Evolutionary conservation across 2,888 invertebrate species (phyloP).

Genomic region (Drosophila robusta): DNA sequence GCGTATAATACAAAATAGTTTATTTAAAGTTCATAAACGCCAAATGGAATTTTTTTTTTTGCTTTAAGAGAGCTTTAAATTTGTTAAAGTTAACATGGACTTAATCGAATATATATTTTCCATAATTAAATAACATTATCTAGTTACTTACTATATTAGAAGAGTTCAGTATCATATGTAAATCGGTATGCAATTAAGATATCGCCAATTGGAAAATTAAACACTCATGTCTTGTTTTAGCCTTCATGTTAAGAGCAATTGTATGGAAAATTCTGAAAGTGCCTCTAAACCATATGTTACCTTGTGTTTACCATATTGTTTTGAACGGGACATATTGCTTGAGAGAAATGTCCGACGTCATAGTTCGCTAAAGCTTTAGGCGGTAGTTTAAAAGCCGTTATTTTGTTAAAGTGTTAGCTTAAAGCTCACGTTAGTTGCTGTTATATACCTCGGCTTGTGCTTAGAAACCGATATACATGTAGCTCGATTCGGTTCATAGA

Average conservation of each 20-base stretch:
- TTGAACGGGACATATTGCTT: not conserved
- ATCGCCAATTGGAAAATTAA: not conserved
- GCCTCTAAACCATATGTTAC: constrained; percentile 42
- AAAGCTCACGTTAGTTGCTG: constrained; percentile 50
- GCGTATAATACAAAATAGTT: no score
- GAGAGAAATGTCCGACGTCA: not conserved
- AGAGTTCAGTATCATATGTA: not conserved
- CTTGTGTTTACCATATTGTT: not conserved
- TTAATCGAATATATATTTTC: not conserved
- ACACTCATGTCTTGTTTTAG: not conserved
- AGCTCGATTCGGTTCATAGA: constrained; percentile 8
- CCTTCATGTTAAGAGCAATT: constrained; percentile 26
- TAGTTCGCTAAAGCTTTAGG: constrained; percentile 18
- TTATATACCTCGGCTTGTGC: constrained; percentile 35
- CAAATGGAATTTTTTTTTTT: constrained; percentile 6
- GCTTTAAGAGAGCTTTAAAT: not conserved
- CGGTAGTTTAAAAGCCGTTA: constrained; percentile 38
- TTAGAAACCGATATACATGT: not conserved
- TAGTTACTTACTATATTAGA: no score
- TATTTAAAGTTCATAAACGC: not conserved
- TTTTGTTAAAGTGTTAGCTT: constrained; percentile 65
- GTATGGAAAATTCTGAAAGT: constrained; percentile 50
- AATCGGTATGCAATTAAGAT: not conserved
- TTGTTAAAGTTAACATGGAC: not conserved
- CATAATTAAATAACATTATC: no score